Evolutionary conservation across 2,113 vertebrate species (phyloP), one percentile per base, ranked within the genome.

Genomic region (Chaenogobius annularis): DNA sequence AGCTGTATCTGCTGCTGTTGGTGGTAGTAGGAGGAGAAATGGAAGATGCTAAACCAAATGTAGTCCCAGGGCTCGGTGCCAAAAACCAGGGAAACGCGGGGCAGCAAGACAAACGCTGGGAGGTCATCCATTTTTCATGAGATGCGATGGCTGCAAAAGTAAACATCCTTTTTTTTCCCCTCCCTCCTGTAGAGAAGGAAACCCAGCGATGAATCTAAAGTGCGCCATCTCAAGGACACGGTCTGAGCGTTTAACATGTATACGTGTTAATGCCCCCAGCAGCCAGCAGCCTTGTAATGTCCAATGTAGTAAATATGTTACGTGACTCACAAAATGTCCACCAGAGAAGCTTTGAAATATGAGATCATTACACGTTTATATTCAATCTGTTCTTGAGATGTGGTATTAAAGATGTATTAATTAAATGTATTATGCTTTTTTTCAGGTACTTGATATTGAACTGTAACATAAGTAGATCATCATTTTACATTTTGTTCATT

Each of bases 41-140:
- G 59, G 81, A 80, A 64, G 82, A 82, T 70, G 79, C 75, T 73
- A 69, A 84, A 68, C 77, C 69, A 81, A 87, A 89, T 85, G 83
- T 72, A 79, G 65, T 88, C 86, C 78, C 83, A 67, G 58, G 69
- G 79, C 73, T 78, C 77, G 78, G 81, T 74, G 81, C 77, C 88
- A 88, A 91, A 56, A 88, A 90, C 52, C 77, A 23, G 61, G 70
- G 72, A 62, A 79, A 75, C 73, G 46, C 71, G 72, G 83, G 85
- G 70, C 83, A 83, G 84, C 73, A 79, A 76, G 79, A 86, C 78
- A 85, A 89, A 78, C 87, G 66, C 22, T 70, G 78, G 88, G 78
- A 87, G 82, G 85, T 90, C 87, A 92, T 93, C 76, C 76, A 92
- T 92, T 89, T 92, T 92, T 93, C 88, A 93, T 92, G 85, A 88